Evolutionary conservation across 2,888 invertebrate genomes (phyloP), one percentile per base, ranked within the genome.

Genomic region (Meandrusa payeni): DNA sequence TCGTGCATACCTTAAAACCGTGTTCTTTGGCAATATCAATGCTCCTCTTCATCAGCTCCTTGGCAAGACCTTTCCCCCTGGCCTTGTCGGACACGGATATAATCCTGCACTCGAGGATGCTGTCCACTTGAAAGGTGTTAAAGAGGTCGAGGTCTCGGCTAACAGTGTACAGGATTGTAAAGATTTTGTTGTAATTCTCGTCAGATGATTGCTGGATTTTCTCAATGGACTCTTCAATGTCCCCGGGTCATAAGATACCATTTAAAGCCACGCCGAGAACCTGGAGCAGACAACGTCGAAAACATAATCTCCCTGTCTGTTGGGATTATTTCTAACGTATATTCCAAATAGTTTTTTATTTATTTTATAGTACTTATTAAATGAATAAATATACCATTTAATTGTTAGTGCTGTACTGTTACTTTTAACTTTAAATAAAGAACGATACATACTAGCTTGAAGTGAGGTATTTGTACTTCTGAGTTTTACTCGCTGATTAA

Each of bases 241-340:
- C 94, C 17, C 93, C 93, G 55, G 90, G 91, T 69, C 90, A 89
- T 61, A 93, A 87, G 31, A 94, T 88, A n/a, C 95, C 95, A 61
- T 95, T 95, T 36, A 95, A 73, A 5, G 93, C 91, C 19, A 95
- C 93, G 22, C 94, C 95, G 15, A 93, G 90, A 51, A 95, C 92
- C 94, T 95, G 80, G 33, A 89, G 69, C 56, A 12, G 0, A 13
- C 15, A 15, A n/a, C n/a, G n/a, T n/a, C n/a, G n/a, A n/a, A n/a
- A n/a, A n/a, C n/a, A n/a, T n/a, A n/a, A n/a, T n/a, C n/a, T n/a
- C n/a, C n/a, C n/a, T n/a, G n/a, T n/a, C n/a, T n/a, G n/a, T n/a
- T n/a, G n/a, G n/a, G n/a, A n/a, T n/a, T n/a, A n/a, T n/a, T n/a
- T n/a, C n/a, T n/a, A n/a, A n/a, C n/a, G n/a, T n/a, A n/a, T n/a